Evolutionary conservation across 1,140 invertebrate species (phyloP).

Genomic region (Bicyclus anynana): DNA sequence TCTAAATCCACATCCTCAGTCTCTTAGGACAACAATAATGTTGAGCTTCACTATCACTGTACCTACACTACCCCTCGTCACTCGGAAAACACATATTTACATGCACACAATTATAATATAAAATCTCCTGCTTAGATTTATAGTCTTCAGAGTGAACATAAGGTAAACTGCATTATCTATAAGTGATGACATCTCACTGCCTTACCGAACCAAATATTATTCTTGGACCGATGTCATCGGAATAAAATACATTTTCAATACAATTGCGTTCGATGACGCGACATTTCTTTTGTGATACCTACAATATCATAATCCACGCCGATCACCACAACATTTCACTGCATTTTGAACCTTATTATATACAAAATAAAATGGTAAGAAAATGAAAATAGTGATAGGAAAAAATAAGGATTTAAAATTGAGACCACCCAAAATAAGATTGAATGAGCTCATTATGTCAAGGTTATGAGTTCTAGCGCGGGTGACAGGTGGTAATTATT

Average conservation of each 20-base stretch:
- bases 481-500: conserved; percentile 30
- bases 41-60: no score
- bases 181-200: no score
- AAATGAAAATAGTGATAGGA: neutral
- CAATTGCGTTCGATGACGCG: conserved; percentile 35
- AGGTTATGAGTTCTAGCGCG: neutral
- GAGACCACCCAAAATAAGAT: conserved; percentile 43
- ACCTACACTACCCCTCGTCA: no score
- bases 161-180: no score
- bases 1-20: no score
- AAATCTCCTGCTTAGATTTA: no score
- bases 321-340: neutral
- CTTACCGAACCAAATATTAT: conserved; percentile 17
- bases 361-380: conserved; percentile 8
- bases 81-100: no score
- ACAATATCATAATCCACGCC: conserved; percentile 28
- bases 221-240: conserved; percentile 25
- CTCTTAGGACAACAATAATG: no score
- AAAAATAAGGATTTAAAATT: conserved; percentile 22
- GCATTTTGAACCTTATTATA: conserved; percentile 7
- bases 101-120: no score
- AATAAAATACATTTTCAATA: conserved; percentile 23
- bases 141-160: no score
- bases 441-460: conserved; percentile 43
- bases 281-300: conserved; percentile 35